Percentiles rank a stretch among this genome's conserved stretches.
Conservation (phyloP, 2,113 vertebrate genomes). For the Martes martes region DNA sequence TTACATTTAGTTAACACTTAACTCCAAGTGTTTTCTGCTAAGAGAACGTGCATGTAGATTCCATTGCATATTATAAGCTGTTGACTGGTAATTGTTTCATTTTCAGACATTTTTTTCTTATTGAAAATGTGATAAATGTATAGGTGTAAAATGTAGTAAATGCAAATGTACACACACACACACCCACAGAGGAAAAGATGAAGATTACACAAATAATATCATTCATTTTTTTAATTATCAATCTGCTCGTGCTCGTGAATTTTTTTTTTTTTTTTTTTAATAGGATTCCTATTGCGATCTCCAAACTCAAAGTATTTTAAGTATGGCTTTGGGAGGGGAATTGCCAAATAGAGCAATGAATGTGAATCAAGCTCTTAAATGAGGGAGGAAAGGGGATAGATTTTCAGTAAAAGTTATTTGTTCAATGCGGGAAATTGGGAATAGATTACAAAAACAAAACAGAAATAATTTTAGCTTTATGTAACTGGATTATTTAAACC, state of each 20-base stretch:
- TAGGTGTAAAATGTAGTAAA: neutral
- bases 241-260: neutral
- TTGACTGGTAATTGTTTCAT: neutral
- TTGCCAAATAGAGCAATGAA: neutral
- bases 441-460: neutral
- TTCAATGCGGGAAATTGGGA: neutral
- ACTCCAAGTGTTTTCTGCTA: slow-evolving; percentile 40
- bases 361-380: neutral
- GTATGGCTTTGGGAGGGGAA: neutral
- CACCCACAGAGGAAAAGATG: neutral
- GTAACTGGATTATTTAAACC: neutral
- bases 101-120: slow-evolving; percentile 10
- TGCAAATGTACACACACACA: neutral
- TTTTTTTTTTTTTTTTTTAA: too few species aligned
- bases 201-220: neutral
- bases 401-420: neutral
- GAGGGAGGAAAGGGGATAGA: fast-evolving
- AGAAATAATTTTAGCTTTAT: neutral
- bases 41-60: neutral
- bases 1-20: neutral
- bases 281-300: neutral
- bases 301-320: neutral
- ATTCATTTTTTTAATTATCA: neutral
- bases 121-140: neutral
- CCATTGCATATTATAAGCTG: neutral